Evolutionary conservation across 2,113 vertebrate genomes (phyloP), one percentile per base, ranked within the genome.

Genomic region (Mionectes macconnelli): DNA sequence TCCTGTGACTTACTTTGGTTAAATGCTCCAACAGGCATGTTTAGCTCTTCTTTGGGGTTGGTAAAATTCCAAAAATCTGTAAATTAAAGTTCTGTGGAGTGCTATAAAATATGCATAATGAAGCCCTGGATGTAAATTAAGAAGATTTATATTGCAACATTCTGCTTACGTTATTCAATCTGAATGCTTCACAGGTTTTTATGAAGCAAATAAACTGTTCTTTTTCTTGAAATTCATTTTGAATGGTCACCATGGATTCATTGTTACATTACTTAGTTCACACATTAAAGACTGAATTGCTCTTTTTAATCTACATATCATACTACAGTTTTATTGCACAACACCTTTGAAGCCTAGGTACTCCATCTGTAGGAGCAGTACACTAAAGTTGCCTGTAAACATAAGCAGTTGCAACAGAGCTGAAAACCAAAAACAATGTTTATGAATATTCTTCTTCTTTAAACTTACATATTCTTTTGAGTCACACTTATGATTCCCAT

Each of bases 31-130:
- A 98, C 50, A 97, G 94, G 94, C 97, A 96, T 98, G 98, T 97
- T 98, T 97, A 98, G 97, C 90, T 84, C 96, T 97, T 97, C 95
- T 97, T 96, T 95, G 93, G 97, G 96, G 97, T 97, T 98, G 97
- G 96, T 97, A 95, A 97, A 97, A 68, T 98, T 98, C 97, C 97
- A 98, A 96, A 95, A 98, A 97, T 96, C 96, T 98, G 97, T 98
- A 98, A 98, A 98, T 98, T 98, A 98, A 98, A 97, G 97, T 98
- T 98, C 97, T 98, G 91, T 89, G 93, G 97, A 97, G 97, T 97
- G 96, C 97, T 96, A 98, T 98, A 98, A 98, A 98, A 98, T 98
- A 97, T 97, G 97, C 98, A 97, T 98, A 98, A 98, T 98, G 97
- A 97, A 98, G 63, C 97, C 97, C 97, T 95, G 75, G 97, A 97